phyloP scores from a whole-genome alignment of 92 coral and sea anemone genomes.

The Parazoanthus swiftii region DNA sequence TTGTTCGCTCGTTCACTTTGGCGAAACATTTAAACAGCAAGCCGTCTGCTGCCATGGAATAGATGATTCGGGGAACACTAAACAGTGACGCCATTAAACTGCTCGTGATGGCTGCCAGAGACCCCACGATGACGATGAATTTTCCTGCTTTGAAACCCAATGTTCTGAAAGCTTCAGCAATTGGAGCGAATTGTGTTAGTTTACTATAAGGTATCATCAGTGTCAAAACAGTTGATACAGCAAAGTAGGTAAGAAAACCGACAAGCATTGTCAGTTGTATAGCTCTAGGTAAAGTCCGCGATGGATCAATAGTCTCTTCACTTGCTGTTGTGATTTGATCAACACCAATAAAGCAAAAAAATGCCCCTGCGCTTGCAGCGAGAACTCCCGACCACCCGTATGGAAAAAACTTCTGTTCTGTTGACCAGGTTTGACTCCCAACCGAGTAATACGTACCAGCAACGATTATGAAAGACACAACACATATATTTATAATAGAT shows the following conservation, averaged over 20 bases:
- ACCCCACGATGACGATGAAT: constrained; percentile 73
- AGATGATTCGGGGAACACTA: constrained; percentile 69
- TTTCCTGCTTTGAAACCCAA: constrained; percentile 64
- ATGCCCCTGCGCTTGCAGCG: constrained; percentile 72
- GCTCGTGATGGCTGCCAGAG: constrained; percentile 67
- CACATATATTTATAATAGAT: constrained; percentile 68
- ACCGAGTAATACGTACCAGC: constrained; percentile 59
- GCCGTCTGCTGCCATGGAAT: constrained; percentile 81
- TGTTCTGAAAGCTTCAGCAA: constrained; percentile 50
- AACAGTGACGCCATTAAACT: constrained; percentile 57
- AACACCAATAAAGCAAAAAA: constrained; percentile 73
- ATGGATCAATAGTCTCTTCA: constrained; percentile 73
- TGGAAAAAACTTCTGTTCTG: constrained; percentile 61
- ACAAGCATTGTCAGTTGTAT: constrained; percentile 45
- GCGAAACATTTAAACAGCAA: constrained; percentile 65
- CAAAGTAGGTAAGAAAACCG: constrained; percentile 46
- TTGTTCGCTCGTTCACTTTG: constrained; percentile 59
- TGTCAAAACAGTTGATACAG: constrained; percentile 55
- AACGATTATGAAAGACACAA: constrained; percentile 55
- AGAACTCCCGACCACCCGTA: constrained; percentile 72
- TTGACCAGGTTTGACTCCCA: constrained; percentile 64
- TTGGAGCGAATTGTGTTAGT: constrained; percentile 44
- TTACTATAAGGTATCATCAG: constrained; percentile 49
- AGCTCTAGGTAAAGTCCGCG: constrained; percentile 61
- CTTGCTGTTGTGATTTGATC: constrained; percentile 75